Conservation (phyloP, 2,888 invertebrate species). For the Coelinius sp. region DNA sequence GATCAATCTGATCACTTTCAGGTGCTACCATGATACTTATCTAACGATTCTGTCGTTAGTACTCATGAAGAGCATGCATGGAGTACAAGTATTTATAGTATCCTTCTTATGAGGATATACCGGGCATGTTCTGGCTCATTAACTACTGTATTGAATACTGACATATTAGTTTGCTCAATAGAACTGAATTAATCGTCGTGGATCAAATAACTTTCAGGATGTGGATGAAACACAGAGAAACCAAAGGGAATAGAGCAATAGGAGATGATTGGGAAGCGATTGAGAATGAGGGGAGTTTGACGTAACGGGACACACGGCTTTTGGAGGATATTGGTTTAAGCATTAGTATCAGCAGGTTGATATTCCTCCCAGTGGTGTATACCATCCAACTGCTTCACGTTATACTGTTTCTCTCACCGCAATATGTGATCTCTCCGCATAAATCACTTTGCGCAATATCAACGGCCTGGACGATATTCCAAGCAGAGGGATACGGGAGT, state of each 20-base stretch:
- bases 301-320: slow-evolving; percentile 21
- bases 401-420: slow-evolving; percentile 47
- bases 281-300: slow-evolving; percentile 18
- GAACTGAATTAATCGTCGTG: slow-evolving; percentile 36
- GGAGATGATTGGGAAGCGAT: slow-evolving; percentile 44
- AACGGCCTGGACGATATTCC: slow-evolving; percentile 48
- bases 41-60: too few relatives aligned
- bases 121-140: too few relatives aligned
- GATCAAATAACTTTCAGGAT: slow-evolving; percentile 35
- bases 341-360: slow-evolving; percentile 56
- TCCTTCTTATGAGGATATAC: too few relatives aligned
- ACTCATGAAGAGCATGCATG: too few relatives aligned
- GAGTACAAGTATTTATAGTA: too few relatives aligned
- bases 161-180: slow-evolving; percentile 1
- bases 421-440: slow-evolving; percentile 64
- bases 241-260: slow-evolving; percentile 10
- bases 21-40: too few relatives aligned
- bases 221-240: background rate
- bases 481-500: background rate
- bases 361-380: slow-evolving; percentile 48
- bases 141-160: background rate
- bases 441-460: slow-evolving; percentile 67
- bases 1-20: too few relatives aligned
- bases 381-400: slow-evolving; percentile 29
- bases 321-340: slow-evolving; percentile 57